Evolutionary conservation across 2,888 invertebrate species (phyloP), one percentile per base, ranked within the genome.

Genomic region (Ophion ventricosus): DNA sequence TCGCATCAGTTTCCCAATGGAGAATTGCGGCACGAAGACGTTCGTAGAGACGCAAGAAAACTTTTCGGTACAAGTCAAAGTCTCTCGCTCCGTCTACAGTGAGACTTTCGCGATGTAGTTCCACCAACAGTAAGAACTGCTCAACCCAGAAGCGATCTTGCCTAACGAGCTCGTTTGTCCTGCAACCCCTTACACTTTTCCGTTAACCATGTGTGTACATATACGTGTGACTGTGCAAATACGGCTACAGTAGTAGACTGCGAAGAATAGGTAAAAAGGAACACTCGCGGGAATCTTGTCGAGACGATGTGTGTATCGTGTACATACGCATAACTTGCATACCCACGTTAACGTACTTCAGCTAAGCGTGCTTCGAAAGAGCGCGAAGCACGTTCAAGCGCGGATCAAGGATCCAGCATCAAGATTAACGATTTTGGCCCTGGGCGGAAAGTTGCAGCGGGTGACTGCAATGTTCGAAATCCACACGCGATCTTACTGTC

Each of bases 151-250:
- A 75, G 76, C 76, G 57, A 81, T 35, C 14, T 72, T 49, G 66
- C 82, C 70, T 82, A 82, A 82, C 82, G 70, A 82, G 76, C 77
- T 82, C 82, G 72, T 82, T 77, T 77, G 76, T 82, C 59, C 66
- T 66, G 49, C 29, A 54, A 56, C 20, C 49, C 2, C 49, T 49
- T 17, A 17, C 49, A 49, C 77, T 72, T n/a, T n/a, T n/a, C 61
- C 40, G 10, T 20, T 57, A 20, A 23, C 25, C 57, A 20, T 67
- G 25, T 26, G 56, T 29, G n/a, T n/a, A 20, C 26, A 7, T 35
- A 35, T 26, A 63, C 25, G 17, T 3, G 20, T 17, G 72, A 76
- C 72, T 80, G 80, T 72, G 80, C 82, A 56, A 73, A 63, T 64
- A 49, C 14, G 67, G 7, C 7, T 67, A 67, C 14, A 25, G 40